Conservation (phyloP, 2,888 invertebrate genomes). For the Conchocele bisecta region DNA sequence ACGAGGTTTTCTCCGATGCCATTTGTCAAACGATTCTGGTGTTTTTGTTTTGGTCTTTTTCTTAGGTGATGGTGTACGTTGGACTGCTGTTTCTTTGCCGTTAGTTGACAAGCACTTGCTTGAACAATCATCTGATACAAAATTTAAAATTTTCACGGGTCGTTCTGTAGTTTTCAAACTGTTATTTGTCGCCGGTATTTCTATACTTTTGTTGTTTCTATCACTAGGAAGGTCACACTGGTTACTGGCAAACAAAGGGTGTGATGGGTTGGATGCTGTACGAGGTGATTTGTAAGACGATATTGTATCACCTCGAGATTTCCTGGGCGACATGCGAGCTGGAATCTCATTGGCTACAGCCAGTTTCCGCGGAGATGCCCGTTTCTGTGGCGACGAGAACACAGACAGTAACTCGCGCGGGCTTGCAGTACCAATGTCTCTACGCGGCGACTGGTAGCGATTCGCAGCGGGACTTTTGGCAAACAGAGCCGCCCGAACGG, state of each 20-base stretch:
- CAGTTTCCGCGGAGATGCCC: not conserved
- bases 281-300: no score
- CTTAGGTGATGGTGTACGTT: slow-evolving; percentile 58
- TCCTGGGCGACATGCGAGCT: not conserved
- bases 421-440: slow-evolving; percentile 21
- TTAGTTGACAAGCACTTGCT: no score
- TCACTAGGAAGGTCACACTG: no score
- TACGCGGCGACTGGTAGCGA: slow-evolving; percentile 24
- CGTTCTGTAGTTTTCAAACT: no score
- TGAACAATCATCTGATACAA: no score
- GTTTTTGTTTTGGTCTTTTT: slow-evolving; percentile 55
- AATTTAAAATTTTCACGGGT: no score
- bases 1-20: slow-evolving; percentile 65
- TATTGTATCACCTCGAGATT: not conserved
- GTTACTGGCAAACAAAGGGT: no score
- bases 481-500: slow-evolving; percentile 65
- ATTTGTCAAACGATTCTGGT: slow-evolving; percentile 68
- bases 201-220: no score
- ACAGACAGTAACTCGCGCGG: not conserved
- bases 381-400: not conserved
- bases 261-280: no score
- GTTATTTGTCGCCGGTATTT: no score
- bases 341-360: not conserved
- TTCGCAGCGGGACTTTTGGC: slow-evolving; percentile 58
- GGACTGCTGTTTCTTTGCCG: slow-evolving; percentile 14